Evolutionary conservation across 2,888 invertebrate species (phyloP).

Genomic region (Dysmachus trigonus): DNA sequence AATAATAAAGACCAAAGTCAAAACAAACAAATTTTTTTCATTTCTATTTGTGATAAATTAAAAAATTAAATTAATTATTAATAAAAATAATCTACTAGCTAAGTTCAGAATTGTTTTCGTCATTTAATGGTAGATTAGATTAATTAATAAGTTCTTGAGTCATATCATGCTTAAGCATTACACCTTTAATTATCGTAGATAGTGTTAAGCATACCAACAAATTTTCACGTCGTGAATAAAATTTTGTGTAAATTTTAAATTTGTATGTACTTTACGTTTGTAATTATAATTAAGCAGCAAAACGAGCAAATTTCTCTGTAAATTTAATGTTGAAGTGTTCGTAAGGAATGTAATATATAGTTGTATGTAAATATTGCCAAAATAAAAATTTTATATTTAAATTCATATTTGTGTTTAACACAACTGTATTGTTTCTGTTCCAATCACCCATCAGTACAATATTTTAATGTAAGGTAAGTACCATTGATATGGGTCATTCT

Average conservation of each 20-base stretch:
- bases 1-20: not conserved
- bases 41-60: not conserved
- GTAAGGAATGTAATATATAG: not conserved
- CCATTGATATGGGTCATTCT: no score
- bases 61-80: not conserved
- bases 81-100: not conserved
- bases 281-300: not conserved
- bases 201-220: not conserved
- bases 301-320: not conserved
- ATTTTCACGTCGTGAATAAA: not conserved
- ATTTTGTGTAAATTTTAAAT: not conserved
- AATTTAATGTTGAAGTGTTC: not conserved
- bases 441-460: no score
- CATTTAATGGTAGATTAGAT: not conserved
- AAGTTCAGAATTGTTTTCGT: not conserved
- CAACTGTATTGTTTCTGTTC: no score
- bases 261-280: slow-evolving; percentile 6
- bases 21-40: not conserved
- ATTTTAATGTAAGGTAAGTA: not conserved
- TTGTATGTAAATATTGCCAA: not conserved
- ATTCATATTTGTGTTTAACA: not conserved
- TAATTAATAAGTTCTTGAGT: not conserved
- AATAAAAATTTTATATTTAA: slow-evolving; percentile 16
- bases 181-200: not conserved
- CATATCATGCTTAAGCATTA: slow-evolving; percentile 6